These are phyloP conservation scores for Rhadinocentrus ornatus DNA, from an alignment of 2,797 vertebrate species.

Conservation along the genomic window DNA sequence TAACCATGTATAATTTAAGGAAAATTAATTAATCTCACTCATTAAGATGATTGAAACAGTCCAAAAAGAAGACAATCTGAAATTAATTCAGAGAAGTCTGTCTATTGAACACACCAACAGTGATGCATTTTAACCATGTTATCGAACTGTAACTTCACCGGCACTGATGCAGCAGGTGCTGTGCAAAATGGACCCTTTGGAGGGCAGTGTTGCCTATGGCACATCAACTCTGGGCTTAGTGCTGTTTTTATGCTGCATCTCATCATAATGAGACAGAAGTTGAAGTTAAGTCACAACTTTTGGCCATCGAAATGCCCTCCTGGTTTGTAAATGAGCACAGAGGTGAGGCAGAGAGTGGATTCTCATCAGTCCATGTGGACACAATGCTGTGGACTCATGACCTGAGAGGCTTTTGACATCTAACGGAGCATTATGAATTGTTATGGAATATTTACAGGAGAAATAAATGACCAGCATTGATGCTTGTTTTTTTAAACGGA, in stretches of 20 bases:
- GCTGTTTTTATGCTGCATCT: slow-evolving; percentile 44
- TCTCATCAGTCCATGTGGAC: slow-evolving; percentile 57
- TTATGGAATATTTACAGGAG: slow-evolving; percentile 78
- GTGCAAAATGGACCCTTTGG: slow-evolving; percentile 58
- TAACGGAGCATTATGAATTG: slow-evolving; percentile 65
- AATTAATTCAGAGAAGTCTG: slow-evolving; percentile 32
- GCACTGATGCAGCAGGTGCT: slow-evolving; percentile 40
- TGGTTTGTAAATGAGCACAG: slow-evolving; percentile 59
- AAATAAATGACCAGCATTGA: slow-evolving; percentile 64
- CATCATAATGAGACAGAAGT: slow-evolving; percentile 24
- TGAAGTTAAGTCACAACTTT: slow-evolving; percentile 49
- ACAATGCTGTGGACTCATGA: slow-evolving; percentile 58
- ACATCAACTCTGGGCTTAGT: slow-evolving; percentile 57
- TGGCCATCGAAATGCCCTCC: slow-evolving; percentile 50
- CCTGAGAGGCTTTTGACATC: slow-evolving; percentile 75
- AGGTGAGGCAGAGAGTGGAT: slow-evolving; percentile 63
- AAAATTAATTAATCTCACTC: slow-evolving; percentile 9
- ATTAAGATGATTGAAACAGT: slow-evolving; percentile 34
- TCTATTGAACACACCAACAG: slow-evolving; percentile 30
- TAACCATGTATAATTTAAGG: slow-evolving; percentile 17
- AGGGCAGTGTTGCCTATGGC: slow-evolving; percentile 69
- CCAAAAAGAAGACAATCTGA: slow-evolving; percentile 18
- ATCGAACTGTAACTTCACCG: slow-evolving; percentile 34
- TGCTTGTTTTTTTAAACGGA: slow-evolving; percentile 28
- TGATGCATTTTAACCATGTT: slow-evolving; percentile 16